phyloP scores from a whole-genome alignment of 1,140 invertebrate genomes.

The Samia ricini region DNA sequence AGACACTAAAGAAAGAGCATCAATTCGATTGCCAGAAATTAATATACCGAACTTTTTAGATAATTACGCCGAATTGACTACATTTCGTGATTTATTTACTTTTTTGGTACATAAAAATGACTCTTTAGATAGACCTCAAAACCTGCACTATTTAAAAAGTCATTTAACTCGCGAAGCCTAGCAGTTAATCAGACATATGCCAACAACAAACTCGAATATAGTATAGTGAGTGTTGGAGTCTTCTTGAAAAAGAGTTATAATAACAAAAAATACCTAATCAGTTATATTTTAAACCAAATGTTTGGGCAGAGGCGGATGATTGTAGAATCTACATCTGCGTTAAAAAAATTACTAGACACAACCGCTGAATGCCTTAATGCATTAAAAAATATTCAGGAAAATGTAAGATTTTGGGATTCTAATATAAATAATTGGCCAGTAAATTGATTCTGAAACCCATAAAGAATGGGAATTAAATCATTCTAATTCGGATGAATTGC shows the following conservation, averaged over 20 bases:
- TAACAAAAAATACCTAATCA: neutral
- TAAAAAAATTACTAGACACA: slow-evolving; percentile 14
- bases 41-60: slow-evolving; percentile 9
- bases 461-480: slow-evolving; percentile 8
- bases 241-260: slow-evolving; percentile 7
- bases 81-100: slow-evolving; percentile 24
- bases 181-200: slow-evolving; percentile 13
- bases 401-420: slow-evolving; percentile 9
- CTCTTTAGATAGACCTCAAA: neutral
- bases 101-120: slow-evolving; percentile 6
- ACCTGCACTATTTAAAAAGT: slow-evolving; percentile 15
- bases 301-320: neutral
- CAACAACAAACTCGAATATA: slow-evolving; percentile 9
- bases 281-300: neutral
- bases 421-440: slow-evolving; percentile 10
- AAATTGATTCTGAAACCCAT: slow-evolving; percentile 17
- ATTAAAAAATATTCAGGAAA: slow-evolving; percentile 9
- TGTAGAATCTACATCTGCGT: neutral
- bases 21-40: too few species aligned
- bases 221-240: slow-evolving; percentile 14
- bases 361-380: slow-evolving; percentile 17
- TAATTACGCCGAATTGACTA: slow-evolving; percentile 18
- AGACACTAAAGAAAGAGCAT: too few species aligned
- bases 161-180: slow-evolving; percentile 17
- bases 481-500: slow-evolving; percentile 5